phyloP scores from a whole-genome alignment of 2,113 vertebrate genomes.

The Lepus americanus region DNA sequence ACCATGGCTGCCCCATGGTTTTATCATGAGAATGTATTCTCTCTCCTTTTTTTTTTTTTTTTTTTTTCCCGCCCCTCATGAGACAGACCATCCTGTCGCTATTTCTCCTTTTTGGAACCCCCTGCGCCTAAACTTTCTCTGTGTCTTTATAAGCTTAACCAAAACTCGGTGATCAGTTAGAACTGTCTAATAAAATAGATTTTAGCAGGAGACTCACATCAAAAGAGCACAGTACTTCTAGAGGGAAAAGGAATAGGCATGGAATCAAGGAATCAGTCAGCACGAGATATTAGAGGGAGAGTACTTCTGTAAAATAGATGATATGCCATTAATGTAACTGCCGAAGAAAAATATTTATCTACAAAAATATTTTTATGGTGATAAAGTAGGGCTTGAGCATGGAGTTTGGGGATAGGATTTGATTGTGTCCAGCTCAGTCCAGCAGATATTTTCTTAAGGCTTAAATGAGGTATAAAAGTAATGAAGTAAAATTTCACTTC shows the following conservation, averaged over 20 bases:
- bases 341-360: conserved; percentile 45
- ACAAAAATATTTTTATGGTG: conserved; percentile 14
- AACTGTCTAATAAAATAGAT: conserved; percentile 20
- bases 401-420: neutral
- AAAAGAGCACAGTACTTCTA: neutral
- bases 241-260: neutral
- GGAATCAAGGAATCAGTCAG: neutral
- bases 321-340: neutral
- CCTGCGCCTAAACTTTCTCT: neutral
- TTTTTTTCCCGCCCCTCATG: no score
- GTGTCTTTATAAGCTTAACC: neutral
- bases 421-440: neutral
- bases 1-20: no score
- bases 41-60: no score
- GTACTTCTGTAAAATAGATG: conserved; percentile 12
- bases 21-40: no score
- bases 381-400: neutral
- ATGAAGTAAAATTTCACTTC: neutral
- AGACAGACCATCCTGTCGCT: no score
- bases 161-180: neutral
- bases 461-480: neutral
- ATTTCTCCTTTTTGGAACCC: no score
- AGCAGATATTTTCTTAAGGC: neutral
- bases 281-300: conserved; percentile 11
- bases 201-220: neutral